Percentiles rank a stretch among this genome's conserved stretches.
Conservation (phyloP, 1,140 invertebrate species). For the Tetragonula clypearis region DNA sequence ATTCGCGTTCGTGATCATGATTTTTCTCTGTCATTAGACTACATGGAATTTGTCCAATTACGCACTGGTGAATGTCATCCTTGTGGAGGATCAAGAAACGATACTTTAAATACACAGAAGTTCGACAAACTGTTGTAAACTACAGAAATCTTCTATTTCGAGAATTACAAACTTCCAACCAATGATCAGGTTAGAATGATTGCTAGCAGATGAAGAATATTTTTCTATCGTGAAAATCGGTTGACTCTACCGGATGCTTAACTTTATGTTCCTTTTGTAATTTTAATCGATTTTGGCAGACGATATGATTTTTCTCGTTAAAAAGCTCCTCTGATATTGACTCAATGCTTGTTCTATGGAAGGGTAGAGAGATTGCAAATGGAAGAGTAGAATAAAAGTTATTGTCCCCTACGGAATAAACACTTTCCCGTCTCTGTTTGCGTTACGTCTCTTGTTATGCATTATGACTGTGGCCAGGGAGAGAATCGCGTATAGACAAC, state of each 20-base stretch:
- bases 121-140: constrained; percentile 49
- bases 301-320: neutral
- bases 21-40: constrained; percentile 1
- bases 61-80: constrained; percentile 60
- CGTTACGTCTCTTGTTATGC: neutral
- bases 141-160: constrained; percentile 49
- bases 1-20: constrained; percentile 41
- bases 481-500: neutral
- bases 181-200: constrained; percentile 17
- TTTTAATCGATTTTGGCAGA: neutral
- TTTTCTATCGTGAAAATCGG: neutral
- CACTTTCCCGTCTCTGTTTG: neutral
- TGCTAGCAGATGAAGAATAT: neutral
- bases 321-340: neutral
- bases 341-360: too few relatives aligned
- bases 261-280: neutral
- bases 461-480: neutral
- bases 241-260: constrained; percentile 19
- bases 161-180: constrained; percentile 27
- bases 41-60: constrained; percentile 67
- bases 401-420: neutral
- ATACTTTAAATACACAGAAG: constrained; percentile 68
- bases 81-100: constrained; percentile 48
- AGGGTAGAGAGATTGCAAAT: neutral
- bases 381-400: neutral